Percentiles rank a stretch among this genome's conserved stretches.
Evolutionary conservation across 2,888 invertebrate genomes (phyloP).

Genomic region (Drosophila hamatofila): DNA sequence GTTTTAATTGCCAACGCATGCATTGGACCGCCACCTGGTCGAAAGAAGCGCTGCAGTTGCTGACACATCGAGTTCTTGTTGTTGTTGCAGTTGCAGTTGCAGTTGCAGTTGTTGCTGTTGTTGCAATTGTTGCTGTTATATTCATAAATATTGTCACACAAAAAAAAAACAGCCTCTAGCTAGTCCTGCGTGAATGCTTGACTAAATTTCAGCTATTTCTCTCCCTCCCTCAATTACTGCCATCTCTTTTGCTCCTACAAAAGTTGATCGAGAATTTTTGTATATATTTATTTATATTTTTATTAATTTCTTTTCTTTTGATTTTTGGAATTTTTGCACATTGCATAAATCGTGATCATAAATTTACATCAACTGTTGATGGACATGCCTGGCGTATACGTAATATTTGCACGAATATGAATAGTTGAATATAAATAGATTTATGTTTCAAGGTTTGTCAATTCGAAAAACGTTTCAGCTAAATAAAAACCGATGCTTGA

Average conservation of each 20-base stretch:
- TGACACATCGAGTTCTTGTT: slow-evolving; percentile 15
- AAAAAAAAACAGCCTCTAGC: slow-evolving; percentile 6
- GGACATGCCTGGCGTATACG: slow-evolving; percentile 55
- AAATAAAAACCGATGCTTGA: not conserved
- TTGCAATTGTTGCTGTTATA: slow-evolving; percentile 32
- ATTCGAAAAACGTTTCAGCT: not conserved
- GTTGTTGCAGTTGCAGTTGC: slow-evolving; percentile 20
- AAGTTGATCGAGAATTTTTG: not conserved
- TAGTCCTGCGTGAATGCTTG: slow-evolving; percentile 26
- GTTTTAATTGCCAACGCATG: slow-evolving; percentile 77
- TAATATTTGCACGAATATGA: slow-evolving; percentile 39
- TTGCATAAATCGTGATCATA: slow-evolving; percentile 48
- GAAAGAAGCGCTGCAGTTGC: slow-evolving; percentile 13
- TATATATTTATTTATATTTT: not conserved
- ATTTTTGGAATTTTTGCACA: slow-evolving; percentile 7
- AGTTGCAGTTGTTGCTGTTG: slow-evolving; percentile 27
- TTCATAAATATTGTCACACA: slow-evolving; percentile 64
- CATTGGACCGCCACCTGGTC: slow-evolving; percentile 75
- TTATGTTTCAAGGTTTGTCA: not conserved
- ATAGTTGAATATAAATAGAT: slow-evolving; percentile 5
- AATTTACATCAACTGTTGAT: slow-evolving; percentile 48
- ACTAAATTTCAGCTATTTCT: not conserved
- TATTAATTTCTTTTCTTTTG: not conserved
- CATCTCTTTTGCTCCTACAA: not conserved
- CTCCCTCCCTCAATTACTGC: not conserved